These are phyloP conservation scores for Tetranychus cinnabarinus DNA, from an alignment of 1,140 invertebrate species.

Conservation along the genomic window DNA sequence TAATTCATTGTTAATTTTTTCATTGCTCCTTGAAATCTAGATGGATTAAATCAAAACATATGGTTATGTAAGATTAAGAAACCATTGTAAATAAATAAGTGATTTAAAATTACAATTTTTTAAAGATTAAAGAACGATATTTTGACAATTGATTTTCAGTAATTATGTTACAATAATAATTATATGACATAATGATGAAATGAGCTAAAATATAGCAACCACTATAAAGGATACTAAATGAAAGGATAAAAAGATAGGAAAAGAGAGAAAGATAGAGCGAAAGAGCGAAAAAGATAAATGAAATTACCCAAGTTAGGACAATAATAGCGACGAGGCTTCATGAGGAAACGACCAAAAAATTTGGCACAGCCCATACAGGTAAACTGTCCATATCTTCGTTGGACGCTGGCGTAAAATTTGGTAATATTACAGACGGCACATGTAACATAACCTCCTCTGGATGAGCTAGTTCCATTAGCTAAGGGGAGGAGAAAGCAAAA, in stretches of 20 bases:
- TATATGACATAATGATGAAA: no score
- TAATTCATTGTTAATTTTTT: no score
- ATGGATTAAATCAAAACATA: no score
- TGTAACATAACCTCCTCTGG: conserved; percentile 4
- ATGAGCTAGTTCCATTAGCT: neutral
- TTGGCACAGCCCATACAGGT: conserved; percentile 10
- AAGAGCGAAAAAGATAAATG: neutral
- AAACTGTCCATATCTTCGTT: conserved; percentile 29
- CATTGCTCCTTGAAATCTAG: no score
- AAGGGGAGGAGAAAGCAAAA: neutral
- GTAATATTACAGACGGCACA: conserved; percentile 26
- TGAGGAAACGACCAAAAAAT: conserved; percentile 9
- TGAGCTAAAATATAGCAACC: no score
- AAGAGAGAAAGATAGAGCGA: neutral
- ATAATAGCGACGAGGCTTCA: conserved; percentile 4
- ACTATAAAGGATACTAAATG: neutral
- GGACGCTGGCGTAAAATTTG: conserved; percentile 34
- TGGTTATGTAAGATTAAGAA: no score
- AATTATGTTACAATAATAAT: no score
- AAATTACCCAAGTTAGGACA: conserved; percentile 3
- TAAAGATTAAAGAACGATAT: no score
- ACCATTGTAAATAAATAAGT: no score
- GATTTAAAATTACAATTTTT: no score
- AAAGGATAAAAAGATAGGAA: neutral
- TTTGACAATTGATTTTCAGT: no score